These are phyloP conservation scores for Aquatica leii DNA, from an alignment of 2,888 invertebrate species.

Conservation along the genomic window DNA sequence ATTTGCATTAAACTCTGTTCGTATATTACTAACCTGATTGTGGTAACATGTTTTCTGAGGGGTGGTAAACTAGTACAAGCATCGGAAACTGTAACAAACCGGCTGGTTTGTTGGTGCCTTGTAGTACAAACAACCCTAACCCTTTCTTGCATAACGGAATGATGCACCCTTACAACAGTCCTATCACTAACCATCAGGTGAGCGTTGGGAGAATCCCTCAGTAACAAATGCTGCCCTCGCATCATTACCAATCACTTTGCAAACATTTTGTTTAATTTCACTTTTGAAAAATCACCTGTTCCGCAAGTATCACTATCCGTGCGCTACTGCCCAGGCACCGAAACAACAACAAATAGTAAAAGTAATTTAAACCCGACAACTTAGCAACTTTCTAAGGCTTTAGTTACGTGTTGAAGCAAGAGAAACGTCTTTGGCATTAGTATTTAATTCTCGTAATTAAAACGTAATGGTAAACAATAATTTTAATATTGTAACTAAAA, in stretches of 20 bases:
- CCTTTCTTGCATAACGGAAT: constrained; percentile 57
- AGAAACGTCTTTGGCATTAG: constrained; percentile 32
- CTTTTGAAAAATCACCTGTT: constrained; percentile 19
- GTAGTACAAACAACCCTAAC: constrained; percentile 53
- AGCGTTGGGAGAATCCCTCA: constrained; percentile 26
- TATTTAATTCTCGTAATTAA: constrained; percentile 27
- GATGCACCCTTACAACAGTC: constrained; percentile 57
- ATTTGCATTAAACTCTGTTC: no score
- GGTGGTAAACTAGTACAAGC: constrained; percentile 55
- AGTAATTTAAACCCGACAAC: constrained; percentile 31
- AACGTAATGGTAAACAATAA: no score
- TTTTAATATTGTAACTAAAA: constrained; percentile 1
- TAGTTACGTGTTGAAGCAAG: constrained; percentile 33
- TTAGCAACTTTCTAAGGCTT: constrained; percentile 42
- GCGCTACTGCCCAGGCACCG: constrained; percentile 26
- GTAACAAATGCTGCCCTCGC: constrained; percentile 35
- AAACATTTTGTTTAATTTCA: constrained; percentile 10
- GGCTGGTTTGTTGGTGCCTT: constrained; percentile 57
- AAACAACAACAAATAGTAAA: constrained; percentile 40
- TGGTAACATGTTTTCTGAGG: constrained; percentile 59
- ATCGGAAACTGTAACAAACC: constrained; percentile 58
- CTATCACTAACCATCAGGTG: constrained; percentile 48
- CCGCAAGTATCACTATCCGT: neutral
- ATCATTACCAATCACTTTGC: constrained; percentile 21
- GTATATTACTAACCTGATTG: constrained; percentile 55